Conservation (phyloP, 2,113 vertebrate genomes). For the Cettia cetti region DNA sequence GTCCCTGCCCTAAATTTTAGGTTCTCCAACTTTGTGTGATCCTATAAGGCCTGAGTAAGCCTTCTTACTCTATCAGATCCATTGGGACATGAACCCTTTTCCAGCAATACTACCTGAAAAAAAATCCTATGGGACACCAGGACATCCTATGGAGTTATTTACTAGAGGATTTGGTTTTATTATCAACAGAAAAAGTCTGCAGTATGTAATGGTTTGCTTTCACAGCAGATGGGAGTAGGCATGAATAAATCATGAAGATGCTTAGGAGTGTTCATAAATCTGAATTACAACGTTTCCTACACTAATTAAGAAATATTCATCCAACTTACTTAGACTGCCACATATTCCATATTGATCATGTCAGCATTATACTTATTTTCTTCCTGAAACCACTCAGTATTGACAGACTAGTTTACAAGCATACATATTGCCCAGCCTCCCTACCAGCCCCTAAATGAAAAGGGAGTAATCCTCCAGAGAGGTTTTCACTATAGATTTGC, state of each 20-base stretch:
- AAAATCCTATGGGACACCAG: not conserved
- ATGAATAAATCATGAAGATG: constrained; percentile 22
- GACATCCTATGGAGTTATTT: not conserved
- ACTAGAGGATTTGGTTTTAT: not conserved
- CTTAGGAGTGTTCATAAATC: constrained; percentile 23
- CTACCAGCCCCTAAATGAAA: not conserved
- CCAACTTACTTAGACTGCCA: not conserved
- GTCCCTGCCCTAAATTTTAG: not conserved
- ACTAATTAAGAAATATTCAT: constrained; percentile 61
- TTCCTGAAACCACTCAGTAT: not conserved
- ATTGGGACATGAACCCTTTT: not conserved
- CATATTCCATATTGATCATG: not conserved
- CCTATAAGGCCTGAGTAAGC: not conserved
- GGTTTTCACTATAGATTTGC: not conserved
- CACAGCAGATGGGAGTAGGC: not conserved
- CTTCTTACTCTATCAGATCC: not conserved
- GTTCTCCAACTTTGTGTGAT: not conserved
- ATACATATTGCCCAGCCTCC: not conserved
- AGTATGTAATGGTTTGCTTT: not conserved
- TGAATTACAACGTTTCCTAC: constrained; percentile 39
- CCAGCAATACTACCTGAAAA: not conserved
- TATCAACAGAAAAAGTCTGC: not conserved
- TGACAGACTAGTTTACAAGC: not conserved
- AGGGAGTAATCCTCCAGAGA: not conserved
- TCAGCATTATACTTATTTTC: constrained; percentile 49